Evolutionary conservation across 1,140 invertebrate genomes (phyloP), one percentile per base, ranked within the genome.

Genomic region (Lepidurus couesii): DNA sequence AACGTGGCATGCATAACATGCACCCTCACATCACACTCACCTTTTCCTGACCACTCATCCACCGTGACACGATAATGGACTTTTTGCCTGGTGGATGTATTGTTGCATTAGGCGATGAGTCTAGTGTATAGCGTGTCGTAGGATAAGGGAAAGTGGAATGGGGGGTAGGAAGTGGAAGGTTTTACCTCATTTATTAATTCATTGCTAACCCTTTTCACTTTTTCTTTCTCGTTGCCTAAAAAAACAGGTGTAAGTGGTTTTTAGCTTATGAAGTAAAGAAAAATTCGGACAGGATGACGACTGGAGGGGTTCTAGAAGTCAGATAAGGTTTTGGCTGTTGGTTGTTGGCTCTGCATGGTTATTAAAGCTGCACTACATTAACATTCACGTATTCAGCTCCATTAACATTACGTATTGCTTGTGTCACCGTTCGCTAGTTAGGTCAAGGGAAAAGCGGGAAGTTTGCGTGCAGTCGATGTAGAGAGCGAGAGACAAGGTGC

Each of bases 31-130:
- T 65, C 53, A 65, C 53, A 65, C 53, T 65, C 53, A 65, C 53
- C 53, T 65, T 65, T 65, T 65, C 53, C 53, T 65, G 53, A 65
- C 53, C 53, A 65, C 53, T 65, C 53, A 65, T 65, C 53, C 53
- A 65, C 53, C 53, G 53, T 65, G 53, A 65, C 53, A 65, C 53
- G 53, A 65, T 65, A 65, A 65, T 65, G 53, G 53, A 65, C 53
- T 65, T 65, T 65, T 65, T 65, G 53, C 53, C 53, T 65, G 53
- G 53, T 65, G 53, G 53, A 65, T 65, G 53, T 21, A 65, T 65
- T 65, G 53, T 65, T 65, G 13, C 53, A 65, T 65, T 65, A 65
- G 53, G 53, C 53, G 53, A 65, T 65, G 53, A 65, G 53, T 65
- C 53, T 65, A 65, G n/a, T 65, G 53, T 65, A 16, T 65, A 21